These are phyloP conservation scores for Torymus aiolomorphi DNA, from an alignment of 2,888 invertebrate species.

Conservation along the genomic window DNA sequence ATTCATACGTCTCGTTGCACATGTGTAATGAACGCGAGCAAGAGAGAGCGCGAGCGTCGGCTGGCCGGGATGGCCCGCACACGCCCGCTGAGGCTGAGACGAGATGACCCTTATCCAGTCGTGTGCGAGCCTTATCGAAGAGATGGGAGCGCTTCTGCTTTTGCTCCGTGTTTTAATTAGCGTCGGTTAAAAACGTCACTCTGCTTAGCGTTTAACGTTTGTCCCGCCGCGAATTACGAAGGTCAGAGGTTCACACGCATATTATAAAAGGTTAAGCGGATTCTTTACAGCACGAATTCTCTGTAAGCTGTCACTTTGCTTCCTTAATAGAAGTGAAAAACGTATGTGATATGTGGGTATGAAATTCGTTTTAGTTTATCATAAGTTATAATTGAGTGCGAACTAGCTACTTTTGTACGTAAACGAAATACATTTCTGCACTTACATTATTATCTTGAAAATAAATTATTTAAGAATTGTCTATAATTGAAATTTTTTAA, in stretches of 20 bases:
- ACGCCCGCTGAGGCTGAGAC: not conserved
- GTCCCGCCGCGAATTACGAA: not conserved
- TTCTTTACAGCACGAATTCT: not conserved
- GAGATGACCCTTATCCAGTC: conserved; percentile 33
- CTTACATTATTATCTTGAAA: no score
- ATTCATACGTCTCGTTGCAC: conserved; percentile 69
- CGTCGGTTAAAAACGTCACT: conserved; percentile 21
- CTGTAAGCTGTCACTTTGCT: no score
- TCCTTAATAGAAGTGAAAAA: no score
- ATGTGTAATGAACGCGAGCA: conserved; percentile 47
- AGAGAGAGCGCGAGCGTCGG: not conserved
- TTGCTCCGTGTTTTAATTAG: conserved; percentile 28
- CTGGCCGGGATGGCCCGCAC: no score
- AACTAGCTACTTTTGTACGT: no score
- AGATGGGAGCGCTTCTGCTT: conserved; percentile 5
- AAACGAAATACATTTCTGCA: no score
- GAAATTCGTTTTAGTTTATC: no score
- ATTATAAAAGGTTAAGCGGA: conserved; percentile 11
- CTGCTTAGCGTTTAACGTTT: not conserved
- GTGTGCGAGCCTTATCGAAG: conserved; percentile 26
- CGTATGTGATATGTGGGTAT: no score
- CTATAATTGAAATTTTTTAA: no score
- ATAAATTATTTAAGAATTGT: no score
- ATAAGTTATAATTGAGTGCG: no score
- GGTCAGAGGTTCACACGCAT: no score